Evolutionary conservation across 2,113 vertebrate genomes (phyloP).

Genomic region (Pelecanoides urinatrix): DNA sequence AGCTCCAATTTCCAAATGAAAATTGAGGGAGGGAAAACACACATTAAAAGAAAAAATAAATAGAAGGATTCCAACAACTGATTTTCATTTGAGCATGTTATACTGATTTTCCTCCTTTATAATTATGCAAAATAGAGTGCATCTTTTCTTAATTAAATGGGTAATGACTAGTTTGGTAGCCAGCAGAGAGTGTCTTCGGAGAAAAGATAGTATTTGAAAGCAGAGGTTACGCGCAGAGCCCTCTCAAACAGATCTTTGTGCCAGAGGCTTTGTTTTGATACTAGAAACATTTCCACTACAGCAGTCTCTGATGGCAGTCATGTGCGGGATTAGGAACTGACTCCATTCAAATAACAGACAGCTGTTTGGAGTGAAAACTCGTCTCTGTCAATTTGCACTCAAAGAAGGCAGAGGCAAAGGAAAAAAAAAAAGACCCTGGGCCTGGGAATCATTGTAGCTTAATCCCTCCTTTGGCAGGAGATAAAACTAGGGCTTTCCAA

Average conservation of each 20-base stretch:
- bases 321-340: conserved; percentile 68
- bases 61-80: conserved; percentile 23
- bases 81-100: conserved; percentile 49
- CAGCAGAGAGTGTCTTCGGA: conserved; percentile 23
- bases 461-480: conserved; percentile 72
- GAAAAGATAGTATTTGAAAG: conserved; percentile 58
- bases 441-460: conserved; percentile 71
- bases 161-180: conserved; percentile 56
- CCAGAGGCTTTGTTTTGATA: conserved; percentile 69
- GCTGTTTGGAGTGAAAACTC: conserved; percentile 69
- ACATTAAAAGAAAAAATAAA: conserved; percentile 46
- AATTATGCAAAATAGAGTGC: conserved; percentile 25
- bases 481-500: conserved; percentile 69
- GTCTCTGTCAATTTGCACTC: conserved; percentile 65
- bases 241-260: conserved; percentile 61
- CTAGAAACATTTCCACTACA: conserved; percentile 70
- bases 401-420: conserved; percentile 59
- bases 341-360: conserved; percentile 72
- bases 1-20: conserved; percentile 40
- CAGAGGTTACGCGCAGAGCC: conserved; percentile 17
- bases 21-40: conserved; percentile 40
- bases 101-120: conserved; percentile 26
- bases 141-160: conserved; percentile 58
- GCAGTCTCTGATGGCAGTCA: conserved; percentile 66
- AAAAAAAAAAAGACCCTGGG: conserved; percentile 18